Base-by-base conservation (phyloP, 92 coral and sea anemone species). In the Zoanthus sansibaricus region DNA sequence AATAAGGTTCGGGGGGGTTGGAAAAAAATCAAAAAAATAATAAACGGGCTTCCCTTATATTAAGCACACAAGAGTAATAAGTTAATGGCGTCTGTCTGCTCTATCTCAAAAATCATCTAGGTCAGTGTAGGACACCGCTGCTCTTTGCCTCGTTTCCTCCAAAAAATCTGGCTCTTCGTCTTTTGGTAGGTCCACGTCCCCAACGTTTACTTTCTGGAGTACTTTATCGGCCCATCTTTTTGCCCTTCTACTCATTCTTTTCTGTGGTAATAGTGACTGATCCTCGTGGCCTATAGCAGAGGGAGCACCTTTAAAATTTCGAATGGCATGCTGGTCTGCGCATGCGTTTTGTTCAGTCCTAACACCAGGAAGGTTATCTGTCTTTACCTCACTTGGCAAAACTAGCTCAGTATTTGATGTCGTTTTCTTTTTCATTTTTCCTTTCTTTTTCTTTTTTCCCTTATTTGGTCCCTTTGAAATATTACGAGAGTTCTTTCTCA, bases 391-490 rank as follows among this genome's bases (percentile, higher is more conserved):
- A 31, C 46, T 51, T 16, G 32, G 46, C 44, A 42, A 7, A 42
- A 6, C 47, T 44, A 16, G 62, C 37, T 15, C 7, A 16, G 72
- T 30, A 18, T 7, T 32, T n/a, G 73, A 5, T 51, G 79, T 86
- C 70, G 64, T 52, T 52, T 77, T 91, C 48, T 87, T 87, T 13
- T 71, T 82, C 79, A 89, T 89, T 72, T 80, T 83, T 64, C 84
- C 78, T 47, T 79, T 90, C 78, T 89, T 87, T 49, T 93, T 91
- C 82, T 71, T 83, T 86, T 85, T 86, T 56, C 90, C 83, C 69
- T 58, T 86, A 77, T 78, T 79, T 82, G 76, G 71, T 13, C 86
- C 87, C 70, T 72, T 84, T 5, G 64, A 51, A 2, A 72, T 54
- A 37, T 70, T 59, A 67, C 86, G 86, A 83, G 54, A 79, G 16